phyloP scores from a whole-genome alignment of 2,797 vertebrate species.

The Sebastes jordani region DNA sequence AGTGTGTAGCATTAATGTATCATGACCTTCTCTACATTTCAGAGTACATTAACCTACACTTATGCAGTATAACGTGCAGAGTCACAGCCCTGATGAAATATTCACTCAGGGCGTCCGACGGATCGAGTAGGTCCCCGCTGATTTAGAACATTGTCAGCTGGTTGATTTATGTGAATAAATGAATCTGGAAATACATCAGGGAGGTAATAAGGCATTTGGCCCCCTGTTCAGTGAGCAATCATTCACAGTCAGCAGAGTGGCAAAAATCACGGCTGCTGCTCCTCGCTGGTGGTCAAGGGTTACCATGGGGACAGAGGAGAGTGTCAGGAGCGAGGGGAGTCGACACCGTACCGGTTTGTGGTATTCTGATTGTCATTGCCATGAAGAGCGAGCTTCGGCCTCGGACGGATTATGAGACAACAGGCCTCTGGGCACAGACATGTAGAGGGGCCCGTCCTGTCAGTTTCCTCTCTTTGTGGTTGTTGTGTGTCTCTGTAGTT shows the following conservation, averaged over 20 bases:
- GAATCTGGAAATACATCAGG: constrained; percentile 41
- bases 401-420: background rate
- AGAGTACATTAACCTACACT: constrained; percentile 24
- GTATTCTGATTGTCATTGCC: background rate
- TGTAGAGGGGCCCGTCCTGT: background rate
- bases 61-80: constrained; percentile 30
- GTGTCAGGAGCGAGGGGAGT: constrained; percentile 18
- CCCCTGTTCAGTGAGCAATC: constrained; percentile 38
- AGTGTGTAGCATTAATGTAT: constrained; percentile 20
- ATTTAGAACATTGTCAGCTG: constrained; percentile 39
- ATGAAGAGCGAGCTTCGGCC: background rate
- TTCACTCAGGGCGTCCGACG: constrained; percentile 18
- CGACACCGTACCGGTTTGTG: background rate
- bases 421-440: background rate
- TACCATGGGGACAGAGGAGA: constrained; percentile 45
- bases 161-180: constrained; percentile 58
- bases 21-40: constrained; percentile 44
- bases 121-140: constrained; percentile 12
- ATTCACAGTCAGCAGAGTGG: constrained; percentile 10
- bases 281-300: constrained; percentile 33
- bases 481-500: too few relatives aligned
- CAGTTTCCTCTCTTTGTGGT: too few relatives aligned
- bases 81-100: constrained; percentile 51
- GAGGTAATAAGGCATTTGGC: constrained; percentile 45
- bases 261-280: background rate